phyloP scores from a whole-genome alignment of 2,888 invertebrate genomes.

The Euphydryas editha region DNA sequence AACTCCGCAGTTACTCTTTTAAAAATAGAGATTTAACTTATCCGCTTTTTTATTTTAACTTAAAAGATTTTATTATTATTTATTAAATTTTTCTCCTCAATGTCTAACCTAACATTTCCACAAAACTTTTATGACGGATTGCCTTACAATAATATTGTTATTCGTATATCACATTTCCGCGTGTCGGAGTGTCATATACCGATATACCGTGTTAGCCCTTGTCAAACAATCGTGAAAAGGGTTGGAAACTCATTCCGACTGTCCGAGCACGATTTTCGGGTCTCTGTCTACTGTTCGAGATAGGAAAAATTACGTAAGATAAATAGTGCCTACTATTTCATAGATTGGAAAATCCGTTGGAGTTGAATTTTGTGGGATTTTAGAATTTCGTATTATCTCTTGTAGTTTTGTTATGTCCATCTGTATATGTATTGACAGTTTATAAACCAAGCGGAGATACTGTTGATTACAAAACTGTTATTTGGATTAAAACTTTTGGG shows the following conservation, averaged over 20 bases:
- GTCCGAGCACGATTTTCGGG: slow-evolving; percentile 22
- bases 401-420: too few relatives aligned
- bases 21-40: too few relatives aligned
- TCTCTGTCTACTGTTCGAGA: background rate
- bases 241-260: slow-evolving; percentile 27
- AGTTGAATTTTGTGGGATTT: too few relatives aligned
- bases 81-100: background rate
- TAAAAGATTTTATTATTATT: too few relatives aligned
- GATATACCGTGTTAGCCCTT: slow-evolving; percentile 14
- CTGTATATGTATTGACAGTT: too few relatives aligned
- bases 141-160: slow-evolving; percentile 1
- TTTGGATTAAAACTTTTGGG: too few relatives aligned
- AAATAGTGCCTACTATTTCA: background rate
- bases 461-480: too few relatives aligned
- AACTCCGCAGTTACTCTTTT: too few relatives aligned
- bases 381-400: too few relatives aligned
- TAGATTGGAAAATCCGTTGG: background rate
- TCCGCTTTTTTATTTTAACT: too few relatives aligned
- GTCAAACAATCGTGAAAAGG: slow-evolving; percentile 41
- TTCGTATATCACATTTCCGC: background rate
- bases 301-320: slow-evolving; percentile 1
- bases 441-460: too few relatives aligned
- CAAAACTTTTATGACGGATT: background rate
- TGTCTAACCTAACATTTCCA: background rate
- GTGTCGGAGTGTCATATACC: background rate